Percentiles rank a stretch among this genome's conserved stretches.
Evolutionary conservation across 2,797 vertebrate species (phyloP).

Genomic region (Amazona ochrocephala): DNA sequence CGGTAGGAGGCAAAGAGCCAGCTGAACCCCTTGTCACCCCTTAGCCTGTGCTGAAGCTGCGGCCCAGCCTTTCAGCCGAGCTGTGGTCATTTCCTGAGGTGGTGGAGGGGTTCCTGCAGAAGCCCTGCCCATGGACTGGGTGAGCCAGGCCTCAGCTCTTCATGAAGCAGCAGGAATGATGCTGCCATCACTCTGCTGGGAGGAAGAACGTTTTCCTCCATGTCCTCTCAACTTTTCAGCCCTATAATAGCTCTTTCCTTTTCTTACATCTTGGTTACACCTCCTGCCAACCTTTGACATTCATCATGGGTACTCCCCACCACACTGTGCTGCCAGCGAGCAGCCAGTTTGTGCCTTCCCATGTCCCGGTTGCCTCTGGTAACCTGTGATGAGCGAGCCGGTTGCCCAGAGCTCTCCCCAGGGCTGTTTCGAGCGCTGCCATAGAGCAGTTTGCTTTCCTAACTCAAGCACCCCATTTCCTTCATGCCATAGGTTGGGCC

Average conservation of each 20-base stretch:
- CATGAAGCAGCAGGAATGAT: not conserved
- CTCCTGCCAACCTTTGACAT: not conserved
- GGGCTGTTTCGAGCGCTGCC: not conserved
- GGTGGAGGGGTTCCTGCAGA: not conserved
- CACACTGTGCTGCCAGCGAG: no score
- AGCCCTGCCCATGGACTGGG: not conserved
- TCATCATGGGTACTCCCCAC: accelerated
- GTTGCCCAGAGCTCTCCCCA: no score
- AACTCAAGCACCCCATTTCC: accelerated
- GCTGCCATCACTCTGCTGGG: no score
- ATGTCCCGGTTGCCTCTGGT: no score
- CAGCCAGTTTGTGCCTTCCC: no score
- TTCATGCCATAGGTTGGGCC: not conserved
- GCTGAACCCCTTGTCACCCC: no score
- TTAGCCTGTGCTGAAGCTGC: not conserved
- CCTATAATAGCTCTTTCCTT: not conserved
- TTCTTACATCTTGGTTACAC: not conserved
- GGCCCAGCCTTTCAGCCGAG: no score
- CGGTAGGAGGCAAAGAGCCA: not conserved
- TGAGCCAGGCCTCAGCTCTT: not conserved
- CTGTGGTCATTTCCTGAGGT: not conserved
- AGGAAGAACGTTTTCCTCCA: not conserved
- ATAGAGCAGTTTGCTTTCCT: not conserved
- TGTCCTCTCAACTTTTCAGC: not conserved
- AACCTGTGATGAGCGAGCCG: no score